Evolutionary conservation across 2,113 vertebrate genomes (phyloP).

Genomic region (Hippocampus guttulatus): DNA sequence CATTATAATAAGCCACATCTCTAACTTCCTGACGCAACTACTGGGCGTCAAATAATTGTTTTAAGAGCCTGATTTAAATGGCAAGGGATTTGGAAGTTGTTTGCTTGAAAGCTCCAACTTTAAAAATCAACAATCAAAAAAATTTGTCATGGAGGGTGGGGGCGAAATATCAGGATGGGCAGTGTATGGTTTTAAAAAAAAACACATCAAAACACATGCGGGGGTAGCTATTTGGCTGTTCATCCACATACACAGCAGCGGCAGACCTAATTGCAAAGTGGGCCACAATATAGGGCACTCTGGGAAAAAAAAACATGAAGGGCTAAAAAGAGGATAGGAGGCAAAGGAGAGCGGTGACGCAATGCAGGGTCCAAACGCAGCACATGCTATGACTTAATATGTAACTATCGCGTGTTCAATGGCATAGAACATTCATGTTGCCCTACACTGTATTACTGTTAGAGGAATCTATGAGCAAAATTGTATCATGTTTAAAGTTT

Average conservation of each 20-base stretch:
- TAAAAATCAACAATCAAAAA: not conserved
- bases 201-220: constrained; percentile 9
- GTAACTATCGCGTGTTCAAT: constrained; percentile 1
- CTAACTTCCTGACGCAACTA: not conserved
- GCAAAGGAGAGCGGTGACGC: constrained; percentile 5
- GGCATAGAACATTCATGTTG: not conserved
- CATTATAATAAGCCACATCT: not conserved
- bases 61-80: not conserved
- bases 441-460: not conserved
- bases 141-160: too few species aligned
- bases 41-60: not conserved
- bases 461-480: too few species aligned
- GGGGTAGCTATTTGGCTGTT: constrained; percentile 7
- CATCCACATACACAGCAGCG: constrained; percentile 13
- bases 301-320: constrained; percentile 20
- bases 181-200: not conserved
- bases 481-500: too few species aligned
- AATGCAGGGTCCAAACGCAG: constrained; percentile 17
- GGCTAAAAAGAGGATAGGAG: constrained; percentile 44
- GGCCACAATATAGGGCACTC: constrained; percentile 64
- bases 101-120: not conserved
- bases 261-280: constrained; percentile 64
- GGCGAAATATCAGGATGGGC: not conserved
- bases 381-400: not conserved
- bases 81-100: not conserved